Conservation (phyloP, 2,888 invertebrate genomes). For the Lymantria monacha region DNA sequence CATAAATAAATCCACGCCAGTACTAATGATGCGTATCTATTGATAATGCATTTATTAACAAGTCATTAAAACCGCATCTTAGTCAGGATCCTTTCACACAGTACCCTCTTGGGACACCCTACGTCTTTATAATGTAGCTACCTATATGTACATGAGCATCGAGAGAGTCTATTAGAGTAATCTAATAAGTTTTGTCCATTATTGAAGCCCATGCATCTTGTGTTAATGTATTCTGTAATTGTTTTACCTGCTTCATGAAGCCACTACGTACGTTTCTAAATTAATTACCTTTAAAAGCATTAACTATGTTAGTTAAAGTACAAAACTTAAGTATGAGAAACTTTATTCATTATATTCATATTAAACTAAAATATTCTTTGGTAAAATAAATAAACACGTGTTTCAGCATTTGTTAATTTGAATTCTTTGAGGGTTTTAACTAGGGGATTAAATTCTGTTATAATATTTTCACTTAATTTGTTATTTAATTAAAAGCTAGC, state of each 20-base stretch:
- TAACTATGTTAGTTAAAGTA: constrained; percentile 3
- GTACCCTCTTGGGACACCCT: background rate
- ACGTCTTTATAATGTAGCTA: background rate
- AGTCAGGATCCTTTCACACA: constrained; percentile 1
- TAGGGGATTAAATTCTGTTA: no score
- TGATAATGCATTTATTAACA: background rate
- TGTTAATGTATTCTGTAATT: constrained; percentile 19
- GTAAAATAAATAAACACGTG: no score
- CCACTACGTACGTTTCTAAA: background rate
- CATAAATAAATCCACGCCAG: no score
- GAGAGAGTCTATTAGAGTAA: constrained; percentile 20
- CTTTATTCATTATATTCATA: no score
- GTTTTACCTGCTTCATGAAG: background rate
- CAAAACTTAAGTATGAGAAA: no score
- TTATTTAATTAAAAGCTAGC: no score
- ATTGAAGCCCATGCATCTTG: constrained; percentile 16
- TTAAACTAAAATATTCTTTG: no score
- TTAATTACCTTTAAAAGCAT: background rate
- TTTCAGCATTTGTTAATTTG: no score
- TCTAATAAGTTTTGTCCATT: constrained; percentile 24
- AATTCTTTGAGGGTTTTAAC: no score
- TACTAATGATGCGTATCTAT: no score
- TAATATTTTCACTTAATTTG: no score
- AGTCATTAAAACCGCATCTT: constrained; percentile 3
- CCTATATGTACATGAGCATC: constrained; percentile 5